phyloP scores from a whole-genome alignment of 2,888 invertebrate genomes.

The Conomelus anceps region DNA sequence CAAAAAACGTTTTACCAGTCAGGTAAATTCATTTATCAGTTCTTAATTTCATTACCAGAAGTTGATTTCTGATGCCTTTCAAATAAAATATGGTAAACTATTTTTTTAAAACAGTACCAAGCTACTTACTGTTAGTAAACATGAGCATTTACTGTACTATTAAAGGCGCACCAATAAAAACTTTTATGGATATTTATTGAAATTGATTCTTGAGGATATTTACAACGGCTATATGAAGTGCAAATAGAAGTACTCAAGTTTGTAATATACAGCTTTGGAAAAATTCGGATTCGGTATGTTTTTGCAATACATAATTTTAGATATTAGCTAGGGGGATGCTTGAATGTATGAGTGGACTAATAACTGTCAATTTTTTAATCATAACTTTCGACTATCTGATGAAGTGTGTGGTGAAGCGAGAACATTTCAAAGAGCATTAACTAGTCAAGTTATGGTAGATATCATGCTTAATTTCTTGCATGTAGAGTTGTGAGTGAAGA shows the following conservation, averaged over 20 bases:
- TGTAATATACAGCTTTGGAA: neutral
- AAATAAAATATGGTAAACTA: too few relatives aligned
- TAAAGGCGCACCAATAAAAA: too few relatives aligned
- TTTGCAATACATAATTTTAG: neutral
- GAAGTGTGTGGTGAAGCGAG: neutral
- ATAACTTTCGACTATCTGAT: neutral
- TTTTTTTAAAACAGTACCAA: too few relatives aligned
- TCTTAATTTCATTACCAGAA: too few relatives aligned
- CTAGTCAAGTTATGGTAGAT: neutral
- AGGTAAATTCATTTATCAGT: too few relatives aligned
- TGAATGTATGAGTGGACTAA: neutral
- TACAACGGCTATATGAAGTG: too few relatives aligned
- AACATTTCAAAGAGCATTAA: neutral
- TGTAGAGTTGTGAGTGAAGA: neutral
- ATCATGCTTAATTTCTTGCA: neutral
- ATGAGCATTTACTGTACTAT: neutral
- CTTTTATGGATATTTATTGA: neutral
- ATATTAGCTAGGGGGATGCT: neutral
- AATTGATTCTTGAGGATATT: neutral
- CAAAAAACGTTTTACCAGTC: too few relatives aligned
- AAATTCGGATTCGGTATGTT: neutral
- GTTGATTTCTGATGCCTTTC: too few relatives aligned
- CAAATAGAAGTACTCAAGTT: neutral
- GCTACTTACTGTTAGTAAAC: neutral
- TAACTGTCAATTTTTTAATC: neutral